Percentiles rank a stretch among this genome's conserved stretches.
Conservation (phyloP, 2,797 vertebrate genomes). For the Hozukius guyotensis region DNA sequence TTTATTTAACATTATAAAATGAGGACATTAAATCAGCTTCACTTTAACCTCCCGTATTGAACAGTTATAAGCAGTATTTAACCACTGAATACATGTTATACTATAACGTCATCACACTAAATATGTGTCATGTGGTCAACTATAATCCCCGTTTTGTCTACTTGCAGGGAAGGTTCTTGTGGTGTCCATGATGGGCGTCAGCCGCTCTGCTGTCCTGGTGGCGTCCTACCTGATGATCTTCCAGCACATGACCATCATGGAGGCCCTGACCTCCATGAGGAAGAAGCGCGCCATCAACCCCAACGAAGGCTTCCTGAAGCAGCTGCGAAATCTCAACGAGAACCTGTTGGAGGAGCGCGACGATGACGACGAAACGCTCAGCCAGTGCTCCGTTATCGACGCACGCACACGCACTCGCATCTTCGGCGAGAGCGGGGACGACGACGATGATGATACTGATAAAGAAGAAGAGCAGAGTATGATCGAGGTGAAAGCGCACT, state of each 20-base stretch:
- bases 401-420: conserved; percentile 70
- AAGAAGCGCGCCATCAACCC: conserved; percentile 92
- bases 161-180: conserved; percentile 92
- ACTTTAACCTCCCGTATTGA: too few species aligned
- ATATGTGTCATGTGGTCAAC: too few species aligned
- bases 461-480: conserved; percentile 81
- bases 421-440: conserved; percentile 27
- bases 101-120: too few species aligned
- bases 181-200: conserved; percentile 96
- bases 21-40: too few species aligned
- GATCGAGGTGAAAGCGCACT: conserved; percentile 84
- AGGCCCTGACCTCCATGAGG: conserved; percentile 90
- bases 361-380: conserved; percentile 82
- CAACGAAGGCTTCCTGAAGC: conserved; percentile 95
- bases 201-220: conserved; percentile 91
- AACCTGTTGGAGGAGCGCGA: conserved; percentile 91
- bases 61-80: too few species aligned
- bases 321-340: conserved; percentile 94
- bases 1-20: too few species aligned
- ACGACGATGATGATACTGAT: conserved; percentile 53
- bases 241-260: conserved; percentile 92
- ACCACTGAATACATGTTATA: too few species aligned
- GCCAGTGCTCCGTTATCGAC: conserved; percentile 85
- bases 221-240: conserved; percentile 98
- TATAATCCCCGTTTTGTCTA: not conserved